Evolutionary conservation across 2,888 invertebrate species (phyloP), one percentile per base, ranked within the genome.

Genomic region (Drosophila phalerata): DNA sequence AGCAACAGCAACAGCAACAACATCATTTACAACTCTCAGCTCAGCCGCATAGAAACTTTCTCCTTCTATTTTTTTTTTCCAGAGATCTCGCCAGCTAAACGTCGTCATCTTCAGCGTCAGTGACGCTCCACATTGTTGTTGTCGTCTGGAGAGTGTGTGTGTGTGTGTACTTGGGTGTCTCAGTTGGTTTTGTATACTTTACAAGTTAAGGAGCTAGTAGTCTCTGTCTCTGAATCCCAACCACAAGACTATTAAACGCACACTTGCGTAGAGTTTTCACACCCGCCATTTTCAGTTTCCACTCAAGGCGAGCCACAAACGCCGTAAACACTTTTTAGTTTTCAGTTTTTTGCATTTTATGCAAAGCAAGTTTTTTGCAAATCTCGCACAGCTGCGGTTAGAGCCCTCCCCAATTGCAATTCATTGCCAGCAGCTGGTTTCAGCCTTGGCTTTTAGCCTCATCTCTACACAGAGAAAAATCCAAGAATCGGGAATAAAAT

Each of bases 181-280:
- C 32, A 17, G 63, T 48, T 51, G 52, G 53, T 55, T 48, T 53
- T 77, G 81, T 82, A 62, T 82, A 73, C 81, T 84, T 87, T 73
- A 67, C 81, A 85, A 82, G 81, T 78, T 81, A 84, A 82, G 81
- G 81, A 83, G 83, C 65, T 57, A 52, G 22, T 64, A 69, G 62
- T 32, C 43, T 34, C 48, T 43, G 62, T 32, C 43, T 28, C 43
- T 28, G 49, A 56, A 47, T 51, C 28, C 34, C 37, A 72, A 81
- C 81, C 82, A 63, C 87, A 82, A 71, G 81, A 76, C 87, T 87
- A 83, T 83, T 83, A 83, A 83, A 83, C 82, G 82, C 82, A 83
- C 82, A 87, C 88, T 83, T 83, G 88, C 79, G 77, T 81, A 40
- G 53, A 78, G 77, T 85, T 83, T 83, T 85, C 82, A 72, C 87